Percentiles rank a stretch among this genome's conserved stretches.
phyloP scores from a whole-genome alignment of 2,888 invertebrate species.

The Chaetogeoica ovagalla region DNA sequence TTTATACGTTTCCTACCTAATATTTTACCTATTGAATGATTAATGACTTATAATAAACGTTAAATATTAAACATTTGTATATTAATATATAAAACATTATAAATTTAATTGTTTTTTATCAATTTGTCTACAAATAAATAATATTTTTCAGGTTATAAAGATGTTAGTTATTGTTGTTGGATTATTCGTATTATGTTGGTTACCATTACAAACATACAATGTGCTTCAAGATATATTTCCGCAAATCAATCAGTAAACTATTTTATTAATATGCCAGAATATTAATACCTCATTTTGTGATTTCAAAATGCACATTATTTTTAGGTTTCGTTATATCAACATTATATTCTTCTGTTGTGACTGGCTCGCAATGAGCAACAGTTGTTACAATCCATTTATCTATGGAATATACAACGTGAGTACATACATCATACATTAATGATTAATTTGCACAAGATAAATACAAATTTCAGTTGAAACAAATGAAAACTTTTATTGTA shows the following conservation, averaged over 20 bases:
- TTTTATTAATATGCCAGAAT: neutral
- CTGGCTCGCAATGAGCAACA: conserved; percentile 87
- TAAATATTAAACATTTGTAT: too few species aligned
- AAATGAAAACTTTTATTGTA: too few species aligned
- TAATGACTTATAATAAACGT: too few species aligned
- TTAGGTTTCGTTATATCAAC: conserved; percentile 78
- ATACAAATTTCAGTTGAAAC: neutral
- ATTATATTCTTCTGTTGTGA: conserved; percentile 85
- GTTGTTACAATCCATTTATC: conserved; percentile 87
- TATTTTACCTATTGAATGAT: too few species aligned
- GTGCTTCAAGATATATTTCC: conserved; percentile 72
- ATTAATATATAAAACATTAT: too few species aligned
- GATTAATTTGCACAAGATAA: neutral
- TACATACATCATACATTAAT: conserved; percentile 55
- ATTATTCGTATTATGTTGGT: conserved; percentile 81
- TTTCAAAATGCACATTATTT: neutral
- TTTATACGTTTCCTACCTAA: too few species aligned
- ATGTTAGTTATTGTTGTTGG: conserved; percentile 84
- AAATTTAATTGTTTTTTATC: too few species aligned
- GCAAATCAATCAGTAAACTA: conserved; percentile 69
- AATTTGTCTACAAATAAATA: too few species aligned
- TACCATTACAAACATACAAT: conserved; percentile 77
- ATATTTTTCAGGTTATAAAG: conserved; percentile 73
- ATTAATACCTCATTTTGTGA: neutral
- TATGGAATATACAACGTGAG: conserved; percentile 88